Base-by-base conservation (phyloP, 2,888 invertebrate genomes). In the Drosophila heteroneura region DNA sequence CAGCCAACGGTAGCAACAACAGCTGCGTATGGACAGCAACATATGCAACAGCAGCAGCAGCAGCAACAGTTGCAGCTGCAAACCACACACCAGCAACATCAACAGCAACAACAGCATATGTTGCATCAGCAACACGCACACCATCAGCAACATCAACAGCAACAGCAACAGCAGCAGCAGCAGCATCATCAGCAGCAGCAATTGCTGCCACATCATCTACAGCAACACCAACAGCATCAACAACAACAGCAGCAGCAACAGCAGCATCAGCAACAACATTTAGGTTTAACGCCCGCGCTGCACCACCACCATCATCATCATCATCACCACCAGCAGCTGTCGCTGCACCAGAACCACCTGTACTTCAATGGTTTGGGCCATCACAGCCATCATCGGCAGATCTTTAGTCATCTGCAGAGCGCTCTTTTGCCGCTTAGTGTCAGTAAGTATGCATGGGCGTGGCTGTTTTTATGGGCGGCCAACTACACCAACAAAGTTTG, bases 351-450 rank as follows among this genome's bases (percentile, higher is more conserved):
- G 85, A 83, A 87, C 73, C 90, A 90, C 79, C 82, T 92, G 69
- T 92, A 91, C 78, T 92, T 92, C 70, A 92, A 92, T 65, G 92
- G 92, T 61, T 71, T 89, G 94, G 94, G 94, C 56, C 91, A 82
- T 39, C 91, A 91, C 41, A 58, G 41, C 64, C 91, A 92, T 65
- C 92, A 92, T 78, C 92, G 93, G 54, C 93, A 93, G 90, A 91
- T 93, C 82, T 93, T 93, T 88, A 92, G 93, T 79, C 93, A 93
- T 62, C 89, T 93, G 91, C 93, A 93, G 82, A 92, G 91, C 77
- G 92, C 92, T 54, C 90, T 93, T 61, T 92, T 93, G 92, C 93
- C 93, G 81, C 89, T 94, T 83, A 93, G 93, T 89, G 92, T 93
- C 80, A 94, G 93, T 94, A 93, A 94, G 93, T 94, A 93, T 60